Evolutionary conservation across 2,888 invertebrate genomes (phyloP).

Genomic region (Cantharis rustica): DNA sequence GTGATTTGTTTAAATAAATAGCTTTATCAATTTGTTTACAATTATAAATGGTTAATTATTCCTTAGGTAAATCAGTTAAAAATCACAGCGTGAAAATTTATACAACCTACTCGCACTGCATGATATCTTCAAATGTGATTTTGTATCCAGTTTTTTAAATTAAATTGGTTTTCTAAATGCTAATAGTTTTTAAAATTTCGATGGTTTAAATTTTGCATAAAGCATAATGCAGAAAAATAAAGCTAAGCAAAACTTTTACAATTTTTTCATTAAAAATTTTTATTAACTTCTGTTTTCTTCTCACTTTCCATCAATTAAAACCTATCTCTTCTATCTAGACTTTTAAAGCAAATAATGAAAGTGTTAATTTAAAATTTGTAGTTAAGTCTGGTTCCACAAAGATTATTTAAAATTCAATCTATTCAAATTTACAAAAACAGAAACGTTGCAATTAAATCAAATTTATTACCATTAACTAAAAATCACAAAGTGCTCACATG

Average conservation of each 20-base stretch:
- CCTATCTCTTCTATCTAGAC: too few species aligned
- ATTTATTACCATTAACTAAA: too few species aligned
- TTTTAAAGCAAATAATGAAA: too few species aligned
- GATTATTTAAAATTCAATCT: too few species aligned
- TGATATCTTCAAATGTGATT: slow-evolving; percentile 13
- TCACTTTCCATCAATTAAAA: too few species aligned
- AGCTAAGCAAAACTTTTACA: neutral
- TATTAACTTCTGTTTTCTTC: too few species aligned
- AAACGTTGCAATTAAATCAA: too few species aligned
- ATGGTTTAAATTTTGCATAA: neutral
- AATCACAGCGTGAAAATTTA: slow-evolving; percentile 26
- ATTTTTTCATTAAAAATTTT: too few species aligned
- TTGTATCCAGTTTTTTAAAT: neutral
- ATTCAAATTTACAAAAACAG: too few species aligned
- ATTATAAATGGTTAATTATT: slow-evolving; percentile 1
- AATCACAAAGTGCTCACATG: too few species aligned
- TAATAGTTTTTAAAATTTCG: neutral
- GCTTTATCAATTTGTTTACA: slow-evolving; percentile 2
- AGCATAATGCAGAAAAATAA: neutral
- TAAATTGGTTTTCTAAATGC: neutral
- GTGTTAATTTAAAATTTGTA: too few species aligned
- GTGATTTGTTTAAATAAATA: neutral
- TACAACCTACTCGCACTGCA: slow-evolving; percentile 24
- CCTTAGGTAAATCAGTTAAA: slow-evolving; percentile 8
- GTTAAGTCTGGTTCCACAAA: too few species aligned